Conservation (phyloP, 2,113 vertebrate genomes). For the Trachemys scripta region DNA sequence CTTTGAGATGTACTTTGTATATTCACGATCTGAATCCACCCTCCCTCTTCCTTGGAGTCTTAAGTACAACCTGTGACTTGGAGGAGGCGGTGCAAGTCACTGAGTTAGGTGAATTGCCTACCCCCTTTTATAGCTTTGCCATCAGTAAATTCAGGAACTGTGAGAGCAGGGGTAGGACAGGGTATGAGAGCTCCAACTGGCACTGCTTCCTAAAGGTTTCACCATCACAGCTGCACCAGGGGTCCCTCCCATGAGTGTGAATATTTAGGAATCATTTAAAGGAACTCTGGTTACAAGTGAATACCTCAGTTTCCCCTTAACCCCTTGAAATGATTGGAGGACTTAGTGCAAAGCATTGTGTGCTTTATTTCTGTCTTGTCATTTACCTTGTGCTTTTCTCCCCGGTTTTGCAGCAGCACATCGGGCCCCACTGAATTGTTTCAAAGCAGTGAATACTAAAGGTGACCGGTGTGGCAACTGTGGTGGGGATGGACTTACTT, state of each 20-base stretch:
- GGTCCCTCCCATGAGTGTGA: neutral
- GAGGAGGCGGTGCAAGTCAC: no score
- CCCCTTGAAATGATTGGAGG: neutral
- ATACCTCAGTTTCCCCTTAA: neutral
- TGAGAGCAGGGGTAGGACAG: neutral
- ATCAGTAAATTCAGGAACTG: no score
- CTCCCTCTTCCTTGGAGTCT: no score
- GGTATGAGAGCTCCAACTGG: neutral
- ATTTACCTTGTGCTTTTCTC: neutral
- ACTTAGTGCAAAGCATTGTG: neutral
- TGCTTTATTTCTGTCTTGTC: neutral
- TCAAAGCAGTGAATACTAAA: constrained; percentile 31
- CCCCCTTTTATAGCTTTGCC: no score
- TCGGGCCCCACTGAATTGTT: constrained; percentile 28
- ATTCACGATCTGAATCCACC: no score
- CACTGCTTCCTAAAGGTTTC: neutral
- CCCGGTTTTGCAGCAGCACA: neutral
- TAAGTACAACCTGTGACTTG: no score
- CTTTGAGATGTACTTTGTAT: no score
- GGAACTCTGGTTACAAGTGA: neutral
- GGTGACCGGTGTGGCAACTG: constrained; percentile 65
- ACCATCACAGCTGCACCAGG: neutral
- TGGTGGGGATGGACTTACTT: neutral
- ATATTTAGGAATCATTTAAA: neutral
- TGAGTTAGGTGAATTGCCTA: no score